Percentiles rank a stretch among this genome's conserved stretches.
Conservation (phyloP, 2,113 vertebrate species). For the Agapornis roseicollis region DNA sequence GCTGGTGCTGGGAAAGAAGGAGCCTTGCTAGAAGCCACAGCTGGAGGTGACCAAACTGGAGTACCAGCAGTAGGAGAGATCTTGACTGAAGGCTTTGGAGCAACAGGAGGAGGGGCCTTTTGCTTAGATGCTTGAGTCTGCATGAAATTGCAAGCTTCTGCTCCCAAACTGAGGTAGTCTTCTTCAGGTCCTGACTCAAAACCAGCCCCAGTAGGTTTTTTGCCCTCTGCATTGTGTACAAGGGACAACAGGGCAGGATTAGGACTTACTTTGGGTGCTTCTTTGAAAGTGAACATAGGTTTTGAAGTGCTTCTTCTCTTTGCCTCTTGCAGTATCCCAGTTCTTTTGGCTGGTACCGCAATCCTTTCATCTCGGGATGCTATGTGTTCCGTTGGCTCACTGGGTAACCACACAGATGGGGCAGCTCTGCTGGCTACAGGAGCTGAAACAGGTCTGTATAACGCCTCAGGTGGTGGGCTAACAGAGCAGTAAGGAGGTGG, state of each 20-base stretch:
- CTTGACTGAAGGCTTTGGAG: conserved; percentile 89
- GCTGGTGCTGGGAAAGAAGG: conserved; percentile 79
- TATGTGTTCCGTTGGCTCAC: conserved; percentile 84
- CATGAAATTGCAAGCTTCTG: conserved; percentile 98
- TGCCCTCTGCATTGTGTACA: conserved; percentile 84
- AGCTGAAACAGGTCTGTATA: conserved; percentile 74
- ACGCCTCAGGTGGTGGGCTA: conserved; percentile 73
- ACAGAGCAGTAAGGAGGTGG: conserved; percentile 77
- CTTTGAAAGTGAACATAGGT: conserved; percentile 97
- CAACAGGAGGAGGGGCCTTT: conserved; percentile 93
- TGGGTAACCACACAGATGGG: conserved; percentile 78
- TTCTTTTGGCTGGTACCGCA: conserved; percentile 89
- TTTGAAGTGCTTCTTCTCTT: conserved; percentile 81
- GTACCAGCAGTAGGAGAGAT: conserved; percentile 70
- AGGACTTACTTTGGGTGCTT: conserved; percentile 88
- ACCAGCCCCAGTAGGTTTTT: conserved; percentile 74
- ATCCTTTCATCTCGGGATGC: conserved; percentile 95
- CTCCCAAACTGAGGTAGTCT: conserved; percentile 96
- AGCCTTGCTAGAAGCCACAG: conserved; percentile 70
- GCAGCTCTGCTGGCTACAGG: conserved; percentile 51
- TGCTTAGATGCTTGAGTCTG: conserved; percentile 83
- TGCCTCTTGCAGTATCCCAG: conserved; percentile 87
- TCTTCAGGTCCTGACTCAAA: conserved; percentile 93
- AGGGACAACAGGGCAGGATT: conserved; percentile 93
- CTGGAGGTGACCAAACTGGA: conserved; percentile 84